Percentiles rank a stretch among this genome's conserved stretches.
phyloP scores from a whole-genome alignment of 2,888 invertebrate genomes.

The Pogonocherus hispidulus region DNA sequence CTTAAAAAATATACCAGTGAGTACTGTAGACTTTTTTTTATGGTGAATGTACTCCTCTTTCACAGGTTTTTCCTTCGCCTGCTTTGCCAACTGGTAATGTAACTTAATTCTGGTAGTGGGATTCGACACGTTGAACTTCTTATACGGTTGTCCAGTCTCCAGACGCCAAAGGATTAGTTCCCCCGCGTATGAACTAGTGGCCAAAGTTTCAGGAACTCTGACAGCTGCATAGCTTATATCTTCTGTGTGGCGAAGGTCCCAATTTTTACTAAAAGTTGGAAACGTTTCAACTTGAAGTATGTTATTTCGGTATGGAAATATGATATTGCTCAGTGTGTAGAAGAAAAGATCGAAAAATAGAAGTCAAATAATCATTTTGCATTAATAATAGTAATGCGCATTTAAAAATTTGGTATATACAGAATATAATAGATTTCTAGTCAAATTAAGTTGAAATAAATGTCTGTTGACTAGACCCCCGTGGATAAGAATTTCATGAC shows the following conservation, averaged over 20 bases:
- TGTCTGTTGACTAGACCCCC: too few relatives aligned
- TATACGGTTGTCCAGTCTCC: constrained; percentile 84
- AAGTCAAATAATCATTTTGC: too few relatives aligned
- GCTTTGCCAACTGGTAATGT: constrained; percentile 68
- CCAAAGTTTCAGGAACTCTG: constrained; percentile 77
- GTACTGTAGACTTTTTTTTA: background rate
- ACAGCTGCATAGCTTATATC: constrained; percentile 82
- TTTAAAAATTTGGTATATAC: too few relatives aligned
- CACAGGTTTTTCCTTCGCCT: constrained; percentile 45
- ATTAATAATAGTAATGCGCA: too few relatives aligned
- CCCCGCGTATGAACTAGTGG: constrained; percentile 83
- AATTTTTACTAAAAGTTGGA: constrained; percentile 70
- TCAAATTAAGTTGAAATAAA: too few relatives aligned
- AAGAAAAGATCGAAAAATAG: too few relatives aligned
- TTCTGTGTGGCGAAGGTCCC: constrained; percentile 81
- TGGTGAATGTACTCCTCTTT: constrained; percentile 35
- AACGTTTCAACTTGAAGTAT: too few relatives aligned
- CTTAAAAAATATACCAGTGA: background rate
- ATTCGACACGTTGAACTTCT: constrained; percentile 70
- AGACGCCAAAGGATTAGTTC: constrained; percentile 86
- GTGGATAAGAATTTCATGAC: too few relatives aligned
- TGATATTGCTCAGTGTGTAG: too few relatives aligned
- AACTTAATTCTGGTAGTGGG: constrained; percentile 74
- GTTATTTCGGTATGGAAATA: too few relatives aligned
- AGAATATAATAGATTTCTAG: too few relatives aligned